A percentile compares a stretch with the other conserved stretches of the same genome.
Conservation (phyloP, 2,888 invertebrate species). For the Muscina levida region DNA sequence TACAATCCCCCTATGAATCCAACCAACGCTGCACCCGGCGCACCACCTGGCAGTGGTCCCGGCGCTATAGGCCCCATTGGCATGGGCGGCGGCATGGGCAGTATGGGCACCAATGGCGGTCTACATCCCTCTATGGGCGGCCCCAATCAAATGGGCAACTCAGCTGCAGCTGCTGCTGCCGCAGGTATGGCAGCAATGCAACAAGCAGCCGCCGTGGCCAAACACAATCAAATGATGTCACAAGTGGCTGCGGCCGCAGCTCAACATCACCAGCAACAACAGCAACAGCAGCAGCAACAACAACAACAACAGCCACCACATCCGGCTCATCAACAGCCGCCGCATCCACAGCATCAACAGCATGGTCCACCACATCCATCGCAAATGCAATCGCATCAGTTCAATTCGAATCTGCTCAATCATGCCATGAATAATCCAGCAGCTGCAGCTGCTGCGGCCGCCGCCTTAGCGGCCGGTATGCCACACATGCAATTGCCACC, state of each 20-base stretch:
- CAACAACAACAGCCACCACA: slow-evolving; percentile 75
- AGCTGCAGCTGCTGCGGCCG: slow-evolving; percentile 73
- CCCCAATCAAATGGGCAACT: slow-evolving; percentile 71
- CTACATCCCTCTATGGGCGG: slow-evolving; percentile 75
- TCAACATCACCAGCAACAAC: slow-evolving; percentile 74
- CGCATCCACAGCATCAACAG: slow-evolving; percentile 80
- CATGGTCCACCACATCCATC: slow-evolving; percentile 80
- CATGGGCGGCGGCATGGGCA: slow-evolving; percentile 80
- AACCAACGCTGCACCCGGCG: slow-evolving; percentile 80
- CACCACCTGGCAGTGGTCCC: slow-evolving; percentile 77
- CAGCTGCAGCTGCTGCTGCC: slow-evolving; percentile 73
- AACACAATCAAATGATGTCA: slow-evolving; percentile 78
- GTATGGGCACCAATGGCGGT: slow-evolving; percentile 77
- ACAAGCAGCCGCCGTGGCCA: slow-evolving; percentile 76
- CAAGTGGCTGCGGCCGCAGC: slow-evolving; percentile 76
- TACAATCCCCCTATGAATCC: slow-evolving; percentile 83
- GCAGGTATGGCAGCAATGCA: slow-evolving; percentile 78
- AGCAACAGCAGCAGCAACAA: slow-evolving; percentile 81
- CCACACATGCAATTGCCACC: slow-evolving; percentile 77
- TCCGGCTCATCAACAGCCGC: slow-evolving; percentile 81
- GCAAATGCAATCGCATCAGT: slow-evolving; percentile 80
- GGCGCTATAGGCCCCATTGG: slow-evolving; percentile 79
- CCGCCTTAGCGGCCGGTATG: slow-evolving; percentile 74
- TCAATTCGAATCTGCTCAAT: slow-evolving; percentile 78
- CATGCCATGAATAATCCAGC: slow-evolving; percentile 78